A percentile compares a stretch with the other conserved stretches of the same genome.
phyloP scores from a whole-genome alignment of 1,140 invertebrate species.

The Babylonia areolata region DNA sequence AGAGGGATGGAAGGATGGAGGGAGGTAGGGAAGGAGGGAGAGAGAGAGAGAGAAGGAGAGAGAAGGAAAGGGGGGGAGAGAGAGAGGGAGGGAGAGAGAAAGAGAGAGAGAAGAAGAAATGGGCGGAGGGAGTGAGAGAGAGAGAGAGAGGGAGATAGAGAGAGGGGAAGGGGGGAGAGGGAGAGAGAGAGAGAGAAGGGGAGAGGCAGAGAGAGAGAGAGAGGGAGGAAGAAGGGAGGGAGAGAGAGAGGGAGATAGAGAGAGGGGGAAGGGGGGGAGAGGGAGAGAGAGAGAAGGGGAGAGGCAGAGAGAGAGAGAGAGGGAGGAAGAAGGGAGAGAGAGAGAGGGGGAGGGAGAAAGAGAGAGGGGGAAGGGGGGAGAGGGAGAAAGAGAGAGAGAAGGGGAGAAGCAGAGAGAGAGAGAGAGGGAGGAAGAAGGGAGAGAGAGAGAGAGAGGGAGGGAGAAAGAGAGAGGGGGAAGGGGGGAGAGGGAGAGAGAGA shows the following conservation, averaged over 20 bases:
- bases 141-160: not conserved
- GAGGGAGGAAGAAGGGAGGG: not conserved
- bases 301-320: not conserved
- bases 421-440: not conserved
- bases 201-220: conserved; percentile 14
- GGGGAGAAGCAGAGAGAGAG: no score
- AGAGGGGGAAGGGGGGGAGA: not conserved
- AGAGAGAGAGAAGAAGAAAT: not conserved
- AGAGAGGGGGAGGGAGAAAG: not conserved
- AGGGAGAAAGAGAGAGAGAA: not conserved
- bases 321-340: not conserved
- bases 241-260: not conserved
- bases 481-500: not conserved
- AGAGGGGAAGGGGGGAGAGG: not conserved
- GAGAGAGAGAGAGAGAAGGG: conserved; percentile 16
- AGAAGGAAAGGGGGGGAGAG: not conserved
- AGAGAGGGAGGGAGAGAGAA: not conserved
- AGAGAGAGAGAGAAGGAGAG: not conserved
- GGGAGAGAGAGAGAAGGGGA: no score
- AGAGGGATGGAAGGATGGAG: not conserved
- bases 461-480: not conserved
- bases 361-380: not conserved
- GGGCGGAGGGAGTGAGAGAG: not conserved
- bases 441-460: not conserved
- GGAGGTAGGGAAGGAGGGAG: not conserved